Evolutionary conservation across 2,113 vertebrate species (phyloP), one percentile per base, ranked within the genome.

Genomic region (Heterotilapia buettikoferi): DNA sequence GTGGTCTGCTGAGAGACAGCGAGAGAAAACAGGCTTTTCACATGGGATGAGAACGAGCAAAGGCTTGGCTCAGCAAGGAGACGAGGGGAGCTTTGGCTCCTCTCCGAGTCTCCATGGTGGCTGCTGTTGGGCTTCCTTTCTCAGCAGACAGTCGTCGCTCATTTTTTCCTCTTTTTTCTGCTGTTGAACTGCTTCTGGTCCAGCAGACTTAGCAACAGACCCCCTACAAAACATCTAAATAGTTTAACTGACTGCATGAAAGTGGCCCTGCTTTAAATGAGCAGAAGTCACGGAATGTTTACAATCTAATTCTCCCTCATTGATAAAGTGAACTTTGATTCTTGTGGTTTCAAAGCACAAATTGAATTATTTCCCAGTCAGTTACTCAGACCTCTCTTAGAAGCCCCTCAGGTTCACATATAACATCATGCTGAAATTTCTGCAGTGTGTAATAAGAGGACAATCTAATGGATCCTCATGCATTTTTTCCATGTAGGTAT

Each of bases 101-200:
- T 90, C 87, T 89, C 84, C 19, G 71, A 68, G 86, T 95, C 94
- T 92, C 94, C 93, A 95, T 95, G 94, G 95, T 18, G 91, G 93
- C 93, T 91, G 36, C 84, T 59, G 85, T 86, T 88, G 82, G 50
- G 68, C 53, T 43, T 36, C 16, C 29, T 84, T 80, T 88, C 83
- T 88, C 85, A 78, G 61, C 59, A 71, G 84, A 79, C 31, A 31
- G 86, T 90, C 36, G 45, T 84, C 6, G 73, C 84, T 86, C 80
- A 82, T 85, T 40, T 85, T 71, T 88, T 76, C 21, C 79, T 84
- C 84, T 53, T 66, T 82, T 73, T 84, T 31, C 12, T 8, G 16
- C 71, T 38, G 38, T 66, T n/a, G 9, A 73, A n/a, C 16, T 19
- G 8, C 73, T n/a, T 83, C 88, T 50, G 36, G 53, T 66, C 54